phyloP scores from a whole-genome alignment of 1,140 invertebrate genomes.

The Drosophila arizonae region DNA sequence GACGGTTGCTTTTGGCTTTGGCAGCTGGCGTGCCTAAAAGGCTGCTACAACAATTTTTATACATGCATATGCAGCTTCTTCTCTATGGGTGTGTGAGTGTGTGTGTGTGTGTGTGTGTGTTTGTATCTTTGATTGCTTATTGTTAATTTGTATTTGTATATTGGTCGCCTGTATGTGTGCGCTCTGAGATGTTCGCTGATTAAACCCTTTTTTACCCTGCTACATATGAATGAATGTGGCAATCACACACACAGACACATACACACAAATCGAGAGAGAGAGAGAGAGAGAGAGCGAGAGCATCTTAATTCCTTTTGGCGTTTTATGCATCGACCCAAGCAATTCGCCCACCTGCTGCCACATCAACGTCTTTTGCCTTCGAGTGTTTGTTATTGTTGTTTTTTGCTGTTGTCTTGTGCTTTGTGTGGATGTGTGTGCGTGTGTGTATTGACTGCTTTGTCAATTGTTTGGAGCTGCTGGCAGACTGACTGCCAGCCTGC shows the following conservation, averaged over 20 bases:
- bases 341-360: conserved; percentile 50
- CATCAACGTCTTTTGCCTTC: conserved; percentile 68
- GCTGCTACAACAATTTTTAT: conserved; percentile 45
- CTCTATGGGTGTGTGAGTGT: conserved; percentile 27
- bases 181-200: conserved; percentile 63
- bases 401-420: conserved; percentile 14
- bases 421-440: conserved; percentile 14
- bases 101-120: conserved; percentile 47
- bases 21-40: conserved; percentile 75
- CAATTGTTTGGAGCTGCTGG: conserved; percentile 62
- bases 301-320: conserved; percentile 76
- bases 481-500: not conserved
- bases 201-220: conserved; percentile 74
- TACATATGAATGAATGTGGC: conserved; percentile 49
- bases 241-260: conserved; percentile 27
- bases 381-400: conserved; percentile 75
- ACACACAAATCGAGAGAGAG: not conserved
- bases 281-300: conserved; percentile 8
- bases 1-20: conserved; percentile 74
- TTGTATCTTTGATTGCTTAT: conserved; percentile 78
- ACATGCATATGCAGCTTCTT: conserved; percentile 46
- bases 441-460: conserved; percentile 72
- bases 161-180: conserved; percentile 43
- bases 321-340: conserved; percentile 66
- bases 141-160: conserved; percentile 81